Evolutionary conservation across 2,888 invertebrate genomes (phyloP).

Genomic region (Lymantria dispar): DNA sequence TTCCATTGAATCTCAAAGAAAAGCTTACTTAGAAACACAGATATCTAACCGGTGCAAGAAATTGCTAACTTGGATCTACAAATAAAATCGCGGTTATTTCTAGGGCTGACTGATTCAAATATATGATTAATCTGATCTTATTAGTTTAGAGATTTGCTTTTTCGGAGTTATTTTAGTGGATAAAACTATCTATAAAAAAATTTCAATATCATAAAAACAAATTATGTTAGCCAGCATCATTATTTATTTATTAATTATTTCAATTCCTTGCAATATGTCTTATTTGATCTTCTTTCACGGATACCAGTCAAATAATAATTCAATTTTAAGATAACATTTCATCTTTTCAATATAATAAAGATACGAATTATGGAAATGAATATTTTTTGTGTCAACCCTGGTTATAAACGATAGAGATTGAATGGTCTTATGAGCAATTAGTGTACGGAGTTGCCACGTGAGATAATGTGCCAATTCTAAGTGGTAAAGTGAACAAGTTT

Average conservation of each 20-base stretch:
- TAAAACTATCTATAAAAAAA: too few relatives aligned
- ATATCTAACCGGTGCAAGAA: slow-evolving; percentile 4
- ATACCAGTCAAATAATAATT: too few relatives aligned
- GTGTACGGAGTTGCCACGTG: slow-evolving; percentile 20
- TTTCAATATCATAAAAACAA: too few relatives aligned
- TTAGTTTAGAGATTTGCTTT: too few relatives aligned
- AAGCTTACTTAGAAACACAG: background rate
- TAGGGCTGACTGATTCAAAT: background rate
- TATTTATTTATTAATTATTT: too few relatives aligned
- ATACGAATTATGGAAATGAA: too few relatives aligned
- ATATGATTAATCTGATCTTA: background rate
- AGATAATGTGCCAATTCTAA: slow-evolving; percentile 29
- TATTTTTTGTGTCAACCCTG: background rate
- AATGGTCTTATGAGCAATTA: slow-evolving; percentile 35
- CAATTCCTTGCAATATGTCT: too few relatives aligned
- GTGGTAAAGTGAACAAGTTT: slow-evolving; percentile 45
- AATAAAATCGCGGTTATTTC: slow-evolving; percentile 16
- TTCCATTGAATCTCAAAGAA: background rate
- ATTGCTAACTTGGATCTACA: slow-evolving; percentile 15
- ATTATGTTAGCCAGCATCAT: too few relatives aligned
- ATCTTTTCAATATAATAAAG: too few relatives aligned
- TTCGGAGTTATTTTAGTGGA: too few relatives aligned
- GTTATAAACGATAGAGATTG: slow-evolving; percentile 11
- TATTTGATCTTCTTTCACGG: too few relatives aligned
- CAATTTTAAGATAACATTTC: too few relatives aligned